A percentile compares a stretch with the other conserved stretches of the same genome.
Evolutionary conservation across 2,797 vertebrate genomes (phyloP).

Genomic region (Lacerta agilis): DNA sequence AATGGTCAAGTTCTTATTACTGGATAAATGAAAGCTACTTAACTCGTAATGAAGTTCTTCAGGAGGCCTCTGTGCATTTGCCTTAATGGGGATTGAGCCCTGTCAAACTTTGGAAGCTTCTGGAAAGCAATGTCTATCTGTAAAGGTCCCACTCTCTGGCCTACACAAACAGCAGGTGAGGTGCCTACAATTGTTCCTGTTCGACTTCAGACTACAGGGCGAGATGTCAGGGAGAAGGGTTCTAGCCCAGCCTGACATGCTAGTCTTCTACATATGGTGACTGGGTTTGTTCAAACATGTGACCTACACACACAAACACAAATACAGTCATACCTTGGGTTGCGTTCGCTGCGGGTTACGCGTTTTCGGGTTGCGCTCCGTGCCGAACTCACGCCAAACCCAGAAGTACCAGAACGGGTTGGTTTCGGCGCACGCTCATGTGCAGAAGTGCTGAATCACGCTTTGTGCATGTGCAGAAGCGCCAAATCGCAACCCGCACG

Average conservation of each 20-base stretch:
- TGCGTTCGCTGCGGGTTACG: no score
- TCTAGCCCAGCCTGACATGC: background rate
- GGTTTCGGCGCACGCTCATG: no score
- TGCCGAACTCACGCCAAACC: no score
- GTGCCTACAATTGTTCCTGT: background rate
- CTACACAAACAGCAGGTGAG: background rate
- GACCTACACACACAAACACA: no score
- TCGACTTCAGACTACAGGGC: background rate
- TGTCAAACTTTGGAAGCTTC: conserved; percentile 30
- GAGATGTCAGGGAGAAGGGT: background rate
- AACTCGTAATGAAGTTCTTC: conserved; percentile 17
- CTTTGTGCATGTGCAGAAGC: no score
- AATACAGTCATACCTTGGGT: no score
- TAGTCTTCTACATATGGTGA: background rate
- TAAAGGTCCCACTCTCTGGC: background rate
- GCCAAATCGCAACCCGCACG: no score
- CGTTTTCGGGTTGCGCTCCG: no score
- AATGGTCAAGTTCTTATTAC: conserved; percentile 69
- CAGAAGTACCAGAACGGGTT: no score
- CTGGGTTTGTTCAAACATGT: background rate
- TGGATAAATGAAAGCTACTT: conserved; percentile 47
- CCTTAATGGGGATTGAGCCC: background rate
- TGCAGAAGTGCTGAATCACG: no score
- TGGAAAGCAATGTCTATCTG: conserved; percentile 22
- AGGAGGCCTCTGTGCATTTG: conserved; percentile 23